Percentiles rank a stretch among this genome's conserved stretches.
phyloP scores from a whole-genome alignment of 2,888 invertebrate genomes.

The Antitype chi region DNA sequence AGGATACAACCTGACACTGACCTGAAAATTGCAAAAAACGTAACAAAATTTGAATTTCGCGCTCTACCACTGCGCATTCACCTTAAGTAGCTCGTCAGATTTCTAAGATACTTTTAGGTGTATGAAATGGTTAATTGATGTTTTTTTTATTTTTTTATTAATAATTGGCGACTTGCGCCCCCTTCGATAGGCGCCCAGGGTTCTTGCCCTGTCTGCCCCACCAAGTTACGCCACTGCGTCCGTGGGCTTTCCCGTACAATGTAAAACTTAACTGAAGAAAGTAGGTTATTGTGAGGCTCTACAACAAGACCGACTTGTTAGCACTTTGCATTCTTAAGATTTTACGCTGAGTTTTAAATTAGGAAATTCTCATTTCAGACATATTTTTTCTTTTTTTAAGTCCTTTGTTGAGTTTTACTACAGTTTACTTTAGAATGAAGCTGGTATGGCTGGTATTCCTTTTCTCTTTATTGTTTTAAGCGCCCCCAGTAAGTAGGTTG shows the following conservation, averaged over 20 bases:
- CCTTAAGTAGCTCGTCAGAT: too few relatives aligned
- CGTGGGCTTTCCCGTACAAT: background rate
- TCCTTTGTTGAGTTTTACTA: background rate
- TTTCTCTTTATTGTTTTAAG: background rate
- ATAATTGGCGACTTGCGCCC: too few relatives aligned
- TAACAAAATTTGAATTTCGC: too few relatives aligned
- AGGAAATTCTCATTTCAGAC: background rate
- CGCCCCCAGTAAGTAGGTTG: background rate
- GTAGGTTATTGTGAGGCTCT: slow-evolving; percentile 25
- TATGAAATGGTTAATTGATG: too few relatives aligned
- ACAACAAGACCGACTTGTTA: slow-evolving; percentile 18
- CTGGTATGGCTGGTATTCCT: background rate
- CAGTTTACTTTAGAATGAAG: background rate
- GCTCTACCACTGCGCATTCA: too few relatives aligned
- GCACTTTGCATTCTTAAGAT: slow-evolving; percentile 8
- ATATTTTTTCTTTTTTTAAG: background rate
- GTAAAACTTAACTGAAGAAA: slow-evolving; percentile 15
- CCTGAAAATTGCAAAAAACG: too few relatives aligned
- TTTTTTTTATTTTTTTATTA: too few relatives aligned
- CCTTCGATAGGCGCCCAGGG: too few relatives aligned
- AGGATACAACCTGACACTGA: too few relatives aligned
- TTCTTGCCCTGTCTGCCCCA: too few relatives aligned
- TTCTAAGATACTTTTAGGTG: too few relatives aligned
- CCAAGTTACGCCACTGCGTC: too few relatives aligned
- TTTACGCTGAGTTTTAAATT: slow-evolving; percentile 16